These are phyloP conservation scores for Hyperoodon ampullatus DNA, from an alignment of 2,113 vertebrate genomes.

Conservation along the genomic window DNA sequence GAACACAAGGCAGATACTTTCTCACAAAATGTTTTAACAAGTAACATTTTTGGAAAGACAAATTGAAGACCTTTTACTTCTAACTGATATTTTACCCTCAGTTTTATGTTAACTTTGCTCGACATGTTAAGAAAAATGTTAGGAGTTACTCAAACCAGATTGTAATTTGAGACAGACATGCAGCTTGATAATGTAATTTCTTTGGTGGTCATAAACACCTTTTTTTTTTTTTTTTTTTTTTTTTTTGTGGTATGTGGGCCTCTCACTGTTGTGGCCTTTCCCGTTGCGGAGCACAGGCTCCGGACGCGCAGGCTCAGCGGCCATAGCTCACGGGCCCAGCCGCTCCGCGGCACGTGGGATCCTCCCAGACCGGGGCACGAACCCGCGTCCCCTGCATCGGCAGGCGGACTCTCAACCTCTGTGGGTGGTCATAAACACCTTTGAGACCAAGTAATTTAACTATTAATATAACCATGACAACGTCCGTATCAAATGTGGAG, in stretches of 20 bases:
- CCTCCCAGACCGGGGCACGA: too few species aligned
- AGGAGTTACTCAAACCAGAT: constrained; percentile 76
- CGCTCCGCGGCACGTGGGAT: too few species aligned
- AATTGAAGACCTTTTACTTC: constrained; percentile 86
- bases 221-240: too few species aligned
- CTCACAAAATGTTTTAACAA: constrained; percentile 88
- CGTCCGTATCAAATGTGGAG: constrained; percentile 53
- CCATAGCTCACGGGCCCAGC: too few species aligned
- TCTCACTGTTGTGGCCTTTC: too few species aligned
- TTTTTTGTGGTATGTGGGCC: too few species aligned
- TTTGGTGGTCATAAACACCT: constrained; percentile 83
- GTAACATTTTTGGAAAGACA: constrained; percentile 83
- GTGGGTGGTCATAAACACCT: constrained; percentile 83
- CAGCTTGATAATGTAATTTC: constrained; percentile 83
- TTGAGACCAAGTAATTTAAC: constrained; percentile 81
- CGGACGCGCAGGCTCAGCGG: too few species aligned
- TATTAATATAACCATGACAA: constrained; percentile 75
- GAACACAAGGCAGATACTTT: constrained; percentile 88
- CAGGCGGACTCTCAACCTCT: too few species aligned
- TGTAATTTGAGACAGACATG: constrained; percentile 81
- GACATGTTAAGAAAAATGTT: constrained; percentile 80
- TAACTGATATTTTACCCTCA: constrained; percentile 83
- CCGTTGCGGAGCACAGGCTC: too few species aligned
- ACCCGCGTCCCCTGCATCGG: too few species aligned
- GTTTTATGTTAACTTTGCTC: constrained; percentile 83